phyloP scores from a whole-genome alignment of 2,113 vertebrate genomes.

The Lepus americanus region DNA sequence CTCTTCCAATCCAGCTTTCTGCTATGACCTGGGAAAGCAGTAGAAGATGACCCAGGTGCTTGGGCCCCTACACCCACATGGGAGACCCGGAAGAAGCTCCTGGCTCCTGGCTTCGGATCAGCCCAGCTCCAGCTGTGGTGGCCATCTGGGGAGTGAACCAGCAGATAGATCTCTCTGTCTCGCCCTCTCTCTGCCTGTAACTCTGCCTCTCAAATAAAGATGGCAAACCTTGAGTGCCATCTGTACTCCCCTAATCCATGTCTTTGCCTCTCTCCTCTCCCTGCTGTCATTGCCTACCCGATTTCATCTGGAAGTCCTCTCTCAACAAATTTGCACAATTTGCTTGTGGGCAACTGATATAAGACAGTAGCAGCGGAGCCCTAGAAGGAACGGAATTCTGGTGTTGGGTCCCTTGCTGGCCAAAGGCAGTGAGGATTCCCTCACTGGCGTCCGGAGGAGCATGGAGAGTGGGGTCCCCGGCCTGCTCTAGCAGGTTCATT shows the following conservation, averaged over 20 bases:
- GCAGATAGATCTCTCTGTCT: too few species aligned
- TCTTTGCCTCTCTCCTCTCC: background rate
- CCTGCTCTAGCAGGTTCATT: background rate
- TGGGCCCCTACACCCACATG: too few species aligned
- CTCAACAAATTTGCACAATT: background rate
- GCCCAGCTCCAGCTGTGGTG: too few species aligned
- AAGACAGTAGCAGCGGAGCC: background rate
- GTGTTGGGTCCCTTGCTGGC: background rate
- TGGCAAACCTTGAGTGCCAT: background rate
- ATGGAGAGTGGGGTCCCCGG: background rate
- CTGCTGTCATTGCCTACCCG: background rate
- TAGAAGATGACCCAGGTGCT: too few species aligned
- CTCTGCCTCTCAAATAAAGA: background rate
- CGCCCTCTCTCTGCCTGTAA: too few species aligned
- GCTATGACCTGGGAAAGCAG: too few species aligned
- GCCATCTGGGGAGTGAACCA: too few species aligned
- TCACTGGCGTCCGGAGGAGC: too few species aligned
- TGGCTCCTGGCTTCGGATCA: too few species aligned
- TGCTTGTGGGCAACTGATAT: background rate
- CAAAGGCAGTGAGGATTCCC: background rate
- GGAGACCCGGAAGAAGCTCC: too few species aligned
- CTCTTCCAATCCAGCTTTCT: too few species aligned
- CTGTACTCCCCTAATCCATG: background rate
- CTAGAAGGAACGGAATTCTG: background rate
- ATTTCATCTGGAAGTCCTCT: conserved; percentile 5